These are phyloP conservation scores for Brienomyrus longianalis DNA, from an alignment of 2,113 vertebrate species.

Conservation along the genomic window DNA sequence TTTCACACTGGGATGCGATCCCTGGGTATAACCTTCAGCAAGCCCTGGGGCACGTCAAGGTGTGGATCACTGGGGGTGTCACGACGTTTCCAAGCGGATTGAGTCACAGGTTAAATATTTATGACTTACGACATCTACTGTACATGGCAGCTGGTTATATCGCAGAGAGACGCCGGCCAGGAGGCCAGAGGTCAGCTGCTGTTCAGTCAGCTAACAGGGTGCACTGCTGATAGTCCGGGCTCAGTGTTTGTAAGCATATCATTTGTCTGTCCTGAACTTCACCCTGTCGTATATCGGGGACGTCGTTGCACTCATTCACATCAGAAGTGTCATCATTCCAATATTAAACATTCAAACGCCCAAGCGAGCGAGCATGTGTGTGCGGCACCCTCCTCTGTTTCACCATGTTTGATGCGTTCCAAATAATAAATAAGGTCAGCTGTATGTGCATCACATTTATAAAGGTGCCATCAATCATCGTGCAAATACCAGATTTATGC, in stretches of 20 bases:
- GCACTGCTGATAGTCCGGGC: background rate
- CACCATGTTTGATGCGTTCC: background rate
- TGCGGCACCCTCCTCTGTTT: background rate
- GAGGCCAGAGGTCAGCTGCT: background rate
- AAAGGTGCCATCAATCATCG: background rate
- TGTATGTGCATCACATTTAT: background rate
- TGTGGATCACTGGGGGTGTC: background rate
- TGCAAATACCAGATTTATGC: background rate
- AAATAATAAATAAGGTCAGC: background rate
- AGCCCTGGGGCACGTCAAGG: conserved; percentile 29
- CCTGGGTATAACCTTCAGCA: conserved; percentile 54
- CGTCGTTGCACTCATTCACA: background rate
- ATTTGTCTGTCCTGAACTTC: background rate
- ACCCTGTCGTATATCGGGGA: background rate
- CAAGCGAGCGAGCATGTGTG: background rate
- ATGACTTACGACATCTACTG: conserved; percentile 48
- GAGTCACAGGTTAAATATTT: conserved; percentile 70
- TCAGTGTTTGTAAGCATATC: background rate
- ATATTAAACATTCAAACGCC: background rate
- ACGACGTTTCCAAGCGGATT: conserved; percentile 46
- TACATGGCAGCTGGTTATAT: conserved; percentile 49
- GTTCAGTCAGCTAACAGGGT: background rate
- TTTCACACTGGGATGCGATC: conserved; percentile 42
- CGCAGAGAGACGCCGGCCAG: background rate
- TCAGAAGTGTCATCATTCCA: background rate